Conservation (phyloP, 2,888 invertebrate genomes). For the Spilarctia lutea region DNA sequence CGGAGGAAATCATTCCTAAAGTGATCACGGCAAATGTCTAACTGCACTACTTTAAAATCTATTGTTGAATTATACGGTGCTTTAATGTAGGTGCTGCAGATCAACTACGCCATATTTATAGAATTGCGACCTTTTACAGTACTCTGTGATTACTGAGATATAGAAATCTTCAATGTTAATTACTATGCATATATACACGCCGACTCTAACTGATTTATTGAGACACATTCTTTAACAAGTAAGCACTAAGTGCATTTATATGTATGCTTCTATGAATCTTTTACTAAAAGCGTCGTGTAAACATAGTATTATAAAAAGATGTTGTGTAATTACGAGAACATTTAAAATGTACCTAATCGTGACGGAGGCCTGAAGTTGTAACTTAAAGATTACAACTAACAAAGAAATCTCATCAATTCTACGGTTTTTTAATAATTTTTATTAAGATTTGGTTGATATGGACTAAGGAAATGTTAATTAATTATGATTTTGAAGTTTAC, state of each 20-base stretch:
- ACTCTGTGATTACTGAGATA: not conserved
- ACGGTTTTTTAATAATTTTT: not conserved
- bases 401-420: not conserved
- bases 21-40: not conserved
- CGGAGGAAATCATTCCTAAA: too few relatives aligned
- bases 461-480: not conserved
- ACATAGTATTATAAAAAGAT: not conserved
- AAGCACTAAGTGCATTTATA: not conserved
- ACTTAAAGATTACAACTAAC: not conserved
- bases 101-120: not conserved
- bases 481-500: too few relatives aligned
- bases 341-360: not conserved
- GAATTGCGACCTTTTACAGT: not conserved
- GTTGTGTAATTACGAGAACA: not conserved
- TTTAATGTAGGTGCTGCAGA: not conserved
- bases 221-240: not conserved
- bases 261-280: not conserved
- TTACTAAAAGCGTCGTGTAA: not conserved
- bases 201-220: not conserved
- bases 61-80: not conserved
- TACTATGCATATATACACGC: not conserved
- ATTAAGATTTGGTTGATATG: not conserved
- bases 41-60: not conserved
- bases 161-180: not conserved
- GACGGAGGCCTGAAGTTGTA: not conserved